These are phyloP conservation scores for Metridium senile DNA, from an alignment of 92 coral and sea anemone species.

Conservation along the genomic window DNA sequence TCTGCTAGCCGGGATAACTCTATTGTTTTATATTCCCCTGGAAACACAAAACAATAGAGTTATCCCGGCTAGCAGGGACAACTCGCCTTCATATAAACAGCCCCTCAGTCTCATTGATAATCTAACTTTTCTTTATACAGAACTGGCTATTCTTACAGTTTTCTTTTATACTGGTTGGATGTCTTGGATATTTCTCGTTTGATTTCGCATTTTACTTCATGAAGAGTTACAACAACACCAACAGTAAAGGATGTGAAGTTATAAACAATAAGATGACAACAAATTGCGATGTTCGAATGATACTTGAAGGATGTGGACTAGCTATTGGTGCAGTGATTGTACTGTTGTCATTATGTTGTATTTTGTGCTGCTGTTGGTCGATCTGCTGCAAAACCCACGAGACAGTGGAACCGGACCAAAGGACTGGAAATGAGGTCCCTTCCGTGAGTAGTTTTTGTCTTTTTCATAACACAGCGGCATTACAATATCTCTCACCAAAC, in stretches of 20 bases:
- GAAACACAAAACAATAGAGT: too few relatives aligned
- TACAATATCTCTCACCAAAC: too few relatives aligned
- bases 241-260: background rate
- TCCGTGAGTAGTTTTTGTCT: background rate
- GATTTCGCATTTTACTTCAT: background rate
- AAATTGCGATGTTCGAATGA: background rate
- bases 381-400: background rate
- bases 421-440: background rate
- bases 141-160: background rate
- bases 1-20: too few relatives aligned
- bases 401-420: background rate
- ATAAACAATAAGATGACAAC: constrained; percentile 3
- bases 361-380: background rate
- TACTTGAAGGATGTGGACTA: background rate
- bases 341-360: background rate
- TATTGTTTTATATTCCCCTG: too few relatives aligned
- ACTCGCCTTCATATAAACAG: too few relatives aligned
- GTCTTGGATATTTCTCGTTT: background rate
- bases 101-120: too few relatives aligned
- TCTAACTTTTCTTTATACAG: background rate
- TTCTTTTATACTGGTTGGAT: background rate
- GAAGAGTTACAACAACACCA: background rate
- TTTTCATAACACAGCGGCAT: background rate
- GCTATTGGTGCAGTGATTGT: background rate
- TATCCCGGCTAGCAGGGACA: too few relatives aligned